Evolutionary conservation across 2,888 invertebrate species (phyloP).

Genomic region (Drosophila acutilabella): DNA sequence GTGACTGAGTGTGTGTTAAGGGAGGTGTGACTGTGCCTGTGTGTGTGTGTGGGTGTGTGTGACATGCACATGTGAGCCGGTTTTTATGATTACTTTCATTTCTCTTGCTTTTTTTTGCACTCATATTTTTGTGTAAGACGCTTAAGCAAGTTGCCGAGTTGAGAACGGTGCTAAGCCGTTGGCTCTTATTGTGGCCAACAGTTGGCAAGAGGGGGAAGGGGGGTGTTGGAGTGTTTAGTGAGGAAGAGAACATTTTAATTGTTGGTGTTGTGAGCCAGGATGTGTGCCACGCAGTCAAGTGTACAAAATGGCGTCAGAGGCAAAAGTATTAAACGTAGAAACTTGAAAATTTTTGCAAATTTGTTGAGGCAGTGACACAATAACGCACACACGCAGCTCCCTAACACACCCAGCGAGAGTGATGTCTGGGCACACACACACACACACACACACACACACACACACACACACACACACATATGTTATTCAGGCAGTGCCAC

Average conservation of each 20-base stretch:
- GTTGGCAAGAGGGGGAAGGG: conserved; percentile 1
- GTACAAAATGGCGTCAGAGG: conserved; percentile 61
- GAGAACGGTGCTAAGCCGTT: conserved; percentile 50
- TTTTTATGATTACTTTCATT: conserved; percentile 68
- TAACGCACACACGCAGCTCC: conserved; percentile 36
- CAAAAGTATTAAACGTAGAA: conserved; percentile 62
- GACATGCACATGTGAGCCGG: conserved; percentile 42
- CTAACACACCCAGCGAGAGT: not conserved
- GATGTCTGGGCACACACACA: conserved; percentile 13
- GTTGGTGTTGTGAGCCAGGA: conserved; percentile 52
- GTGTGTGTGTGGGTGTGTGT: conserved; percentile 21
- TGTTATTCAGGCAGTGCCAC: conserved; percentile 57
- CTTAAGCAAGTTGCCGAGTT: conserved; percentile 58
- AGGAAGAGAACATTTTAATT: conserved; percentile 48
- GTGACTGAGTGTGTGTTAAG: conserved; percentile 16
- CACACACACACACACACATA: conserved; percentile 3
- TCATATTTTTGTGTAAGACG: conserved; percentile 47
- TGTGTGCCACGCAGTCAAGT: conserved; percentile 62
- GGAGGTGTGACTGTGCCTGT: too few relatives aligned
- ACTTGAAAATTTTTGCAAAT: conserved; percentile 55
- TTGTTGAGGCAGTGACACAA: conserved; percentile 49
- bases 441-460: not conserved
- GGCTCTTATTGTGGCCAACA: conserved; percentile 40
- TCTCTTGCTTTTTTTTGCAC: conserved; percentile 5
- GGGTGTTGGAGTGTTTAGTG: too few relatives aligned